Conservation (phyloP, 2,113 vertebrate genomes). For the Macrotis lagotis region DNA sequence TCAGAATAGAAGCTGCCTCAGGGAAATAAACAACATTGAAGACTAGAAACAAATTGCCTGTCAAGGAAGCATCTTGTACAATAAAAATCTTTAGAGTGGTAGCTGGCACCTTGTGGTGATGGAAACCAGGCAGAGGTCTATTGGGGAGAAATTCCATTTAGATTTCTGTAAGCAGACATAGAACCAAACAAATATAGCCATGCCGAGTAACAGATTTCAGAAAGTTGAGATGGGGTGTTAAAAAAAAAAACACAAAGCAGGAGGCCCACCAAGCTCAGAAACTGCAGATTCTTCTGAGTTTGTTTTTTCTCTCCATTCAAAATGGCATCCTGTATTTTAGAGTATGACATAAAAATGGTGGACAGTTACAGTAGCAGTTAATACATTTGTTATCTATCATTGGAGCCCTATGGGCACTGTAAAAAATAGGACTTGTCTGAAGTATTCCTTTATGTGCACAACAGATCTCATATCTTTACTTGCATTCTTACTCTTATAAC, state of each 20-base stretch:
- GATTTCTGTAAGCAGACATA: constrained; percentile 1
- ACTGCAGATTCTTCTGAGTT: not conserved
- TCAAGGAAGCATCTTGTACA: constrained; percentile 1
- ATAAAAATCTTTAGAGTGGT: not conserved
- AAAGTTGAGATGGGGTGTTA: not conserved
- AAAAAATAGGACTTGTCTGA: constrained; percentile 63
- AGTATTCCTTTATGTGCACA: constrained; percentile 44
- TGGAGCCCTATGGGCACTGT: constrained; percentile 51
- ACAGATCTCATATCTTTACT: not conserved
- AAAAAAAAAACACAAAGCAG: not conserved
- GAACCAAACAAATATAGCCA: constrained; percentile 5
- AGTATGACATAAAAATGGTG: not conserved
- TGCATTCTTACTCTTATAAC: not conserved
- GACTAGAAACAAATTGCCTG: not conserved
- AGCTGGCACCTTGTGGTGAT: not conserved
- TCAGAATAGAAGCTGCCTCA: not conserved
- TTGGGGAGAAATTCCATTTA: not conserved
- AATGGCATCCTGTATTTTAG: not conserved
- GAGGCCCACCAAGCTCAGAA: not conserved
- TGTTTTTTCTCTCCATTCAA: not conserved
- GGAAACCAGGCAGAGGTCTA: not conserved
- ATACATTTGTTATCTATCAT: constrained; percentile 59
- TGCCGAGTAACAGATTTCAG: not conserved
- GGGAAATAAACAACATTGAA: constrained; percentile 6
- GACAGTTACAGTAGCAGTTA: not conserved